These are phyloP conservation scores for Pelecanoides urinatrix DNA, from an alignment of 2,113 vertebrate species.

Conservation along the genomic window DNA sequence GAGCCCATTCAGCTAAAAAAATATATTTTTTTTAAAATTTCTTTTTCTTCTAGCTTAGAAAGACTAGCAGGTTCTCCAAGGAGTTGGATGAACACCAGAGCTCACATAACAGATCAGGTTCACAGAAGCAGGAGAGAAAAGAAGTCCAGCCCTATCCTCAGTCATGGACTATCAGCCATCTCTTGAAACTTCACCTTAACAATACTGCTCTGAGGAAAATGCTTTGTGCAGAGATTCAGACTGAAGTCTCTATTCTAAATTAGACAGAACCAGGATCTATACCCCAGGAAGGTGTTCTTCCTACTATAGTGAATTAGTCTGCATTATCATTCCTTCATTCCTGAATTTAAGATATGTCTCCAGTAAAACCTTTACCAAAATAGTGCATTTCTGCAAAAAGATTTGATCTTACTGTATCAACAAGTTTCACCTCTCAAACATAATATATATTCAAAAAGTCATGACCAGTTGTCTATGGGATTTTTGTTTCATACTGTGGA, in stretches of 20 bases:
- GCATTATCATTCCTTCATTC: neutral
- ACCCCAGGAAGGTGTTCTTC: neutral
- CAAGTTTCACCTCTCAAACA: neutral
- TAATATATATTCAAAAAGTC: neutral
- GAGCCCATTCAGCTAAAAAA: neutral
- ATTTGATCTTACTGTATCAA: neutral
- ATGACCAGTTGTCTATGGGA: neutral
- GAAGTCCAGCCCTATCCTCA: neutral
- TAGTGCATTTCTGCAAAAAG: neutral
- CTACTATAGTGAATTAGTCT: neutral
- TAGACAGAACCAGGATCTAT: neutral
- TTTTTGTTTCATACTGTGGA: neutral
- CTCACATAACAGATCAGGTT: neutral
- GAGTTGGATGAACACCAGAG: neutral
- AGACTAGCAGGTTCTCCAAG: neutral
- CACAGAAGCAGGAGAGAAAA: neutral
- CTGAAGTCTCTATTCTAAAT: neutral
- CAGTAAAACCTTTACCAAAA: neutral
- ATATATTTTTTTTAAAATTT: no score
- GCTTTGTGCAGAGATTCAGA: neutral
- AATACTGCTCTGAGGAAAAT: neutral
- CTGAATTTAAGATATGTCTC: neutral
- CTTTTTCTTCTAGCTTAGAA: neutral
- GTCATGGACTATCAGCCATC: neutral
- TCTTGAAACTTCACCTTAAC: neutral